phyloP scores from a whole-genome alignment of 1,140 invertebrate genomes.

The Holcopasites calliopsidis region DNA sequence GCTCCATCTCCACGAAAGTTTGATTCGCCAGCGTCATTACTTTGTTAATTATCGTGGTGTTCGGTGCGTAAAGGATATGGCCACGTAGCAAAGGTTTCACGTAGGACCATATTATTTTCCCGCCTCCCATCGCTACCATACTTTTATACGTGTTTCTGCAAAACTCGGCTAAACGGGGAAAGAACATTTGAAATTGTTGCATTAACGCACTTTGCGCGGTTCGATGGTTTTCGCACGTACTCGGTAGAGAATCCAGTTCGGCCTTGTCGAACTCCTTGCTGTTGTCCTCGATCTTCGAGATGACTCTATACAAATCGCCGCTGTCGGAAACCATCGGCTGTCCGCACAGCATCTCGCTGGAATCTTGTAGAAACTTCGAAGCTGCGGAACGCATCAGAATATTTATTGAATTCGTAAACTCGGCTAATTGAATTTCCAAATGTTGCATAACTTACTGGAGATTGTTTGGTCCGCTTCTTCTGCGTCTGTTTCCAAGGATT shows the following conservation, averaged over 20 bases:
- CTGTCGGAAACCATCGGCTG: slow-evolving; percentile 78
- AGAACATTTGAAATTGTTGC: not conserved
- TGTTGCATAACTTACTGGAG: slow-evolving; percentile 55
- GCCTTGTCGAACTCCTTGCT: slow-evolving; percentile 77
- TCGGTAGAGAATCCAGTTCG: slow-evolving; percentile 81
- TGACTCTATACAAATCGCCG: slow-evolving; percentile 79
- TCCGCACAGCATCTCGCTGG: slow-evolving; percentile 82
- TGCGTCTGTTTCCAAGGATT: not conserved
- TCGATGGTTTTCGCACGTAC: slow-evolving; percentile 75
- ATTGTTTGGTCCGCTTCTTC: slow-evolving; percentile 28
- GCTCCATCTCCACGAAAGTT: slow-evolving; percentile 81
- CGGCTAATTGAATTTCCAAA: not conserved
- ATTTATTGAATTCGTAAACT: not conserved
- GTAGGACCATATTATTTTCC: slow-evolving; percentile 85
- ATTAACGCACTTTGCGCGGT: not conserved
- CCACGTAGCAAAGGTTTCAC: slow-evolving; percentile 84
- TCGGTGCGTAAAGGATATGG: slow-evolving; percentile 83
- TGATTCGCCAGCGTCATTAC: slow-evolving; percentile 82
- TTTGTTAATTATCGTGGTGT: slow-evolving; percentile 74
- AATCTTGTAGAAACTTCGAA: slow-evolving; percentile 77
- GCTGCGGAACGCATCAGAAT: slow-evolving; percentile 42
- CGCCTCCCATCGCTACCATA: slow-evolving; percentile 81
- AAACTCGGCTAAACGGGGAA: slow-evolving; percentile 79
- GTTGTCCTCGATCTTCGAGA: slow-evolving; percentile 80
- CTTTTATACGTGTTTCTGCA: slow-evolving; percentile 83